A percentile compares a stretch with the other conserved stretches of the same genome.
Evolutionary conservation across 2,113 vertebrate species (phyloP).

Genomic region (Tetraodon nigroviridis): DNA sequence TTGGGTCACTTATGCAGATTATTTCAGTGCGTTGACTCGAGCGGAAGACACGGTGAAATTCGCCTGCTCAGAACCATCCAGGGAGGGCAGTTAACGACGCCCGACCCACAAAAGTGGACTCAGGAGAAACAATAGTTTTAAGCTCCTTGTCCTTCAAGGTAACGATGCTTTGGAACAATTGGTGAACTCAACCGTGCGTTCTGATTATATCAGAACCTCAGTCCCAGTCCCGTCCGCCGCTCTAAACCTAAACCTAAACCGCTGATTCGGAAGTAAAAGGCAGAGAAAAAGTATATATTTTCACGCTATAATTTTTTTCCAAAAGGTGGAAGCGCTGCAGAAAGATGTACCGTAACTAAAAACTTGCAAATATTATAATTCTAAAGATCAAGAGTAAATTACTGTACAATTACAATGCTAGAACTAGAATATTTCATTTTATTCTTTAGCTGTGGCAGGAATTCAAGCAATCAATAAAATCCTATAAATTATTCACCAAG

Average conservation of each 20-base stretch:
- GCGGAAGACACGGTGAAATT: background rate
- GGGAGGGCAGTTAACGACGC: background rate
- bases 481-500: slow-evolving; percentile 66
- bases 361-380: background rate
- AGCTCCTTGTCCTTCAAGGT: slow-evolving; percentile 22
- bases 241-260: slow-evolving; percentile 7
- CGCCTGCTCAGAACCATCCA: slow-evolving; percentile 4
- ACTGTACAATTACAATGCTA: background rate
- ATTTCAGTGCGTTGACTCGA: too few species aligned
- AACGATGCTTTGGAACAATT: slow-evolving; percentile 26
- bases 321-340: background rate
- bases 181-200: slow-evolving; percentile 29
- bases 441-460: slow-evolving; percentile 11
- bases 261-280: background rate
- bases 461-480: slow-evolving; percentile 50
- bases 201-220: slow-evolving; percentile 33
- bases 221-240: slow-evolving; percentile 1
- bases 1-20: too few species aligned
- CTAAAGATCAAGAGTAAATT: background rate
- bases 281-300: background rate
- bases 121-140: slow-evolving; percentile 15
- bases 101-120: slow-evolving; percentile 14
- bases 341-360: background rate
- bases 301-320: slow-evolving; percentile 1
- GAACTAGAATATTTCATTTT: background rate